These are phyloP conservation scores for Turnix velox DNA, from an alignment of 2,113 vertebrate genomes.

Conservation along the genomic window DNA sequence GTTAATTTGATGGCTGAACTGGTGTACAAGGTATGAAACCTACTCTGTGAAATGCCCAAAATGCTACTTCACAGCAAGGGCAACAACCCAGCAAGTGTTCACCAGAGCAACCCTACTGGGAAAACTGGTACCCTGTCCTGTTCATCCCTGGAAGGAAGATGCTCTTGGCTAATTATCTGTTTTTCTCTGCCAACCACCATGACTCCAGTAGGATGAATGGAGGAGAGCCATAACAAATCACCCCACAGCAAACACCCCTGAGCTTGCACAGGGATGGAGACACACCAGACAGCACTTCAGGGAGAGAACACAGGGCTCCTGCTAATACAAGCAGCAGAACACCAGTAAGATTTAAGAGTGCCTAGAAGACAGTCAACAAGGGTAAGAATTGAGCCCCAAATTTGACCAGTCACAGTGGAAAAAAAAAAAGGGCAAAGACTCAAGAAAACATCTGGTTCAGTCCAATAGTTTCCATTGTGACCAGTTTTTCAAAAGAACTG, in stretches of 20 bases:
- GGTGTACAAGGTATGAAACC: not conserved
- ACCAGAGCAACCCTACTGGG: not conserved
- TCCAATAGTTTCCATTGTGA: not conserved
- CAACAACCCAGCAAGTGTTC: not conserved
- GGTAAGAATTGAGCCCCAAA: not conserved
- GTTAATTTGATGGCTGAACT: constrained; percentile 41
- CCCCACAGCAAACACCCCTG: not conserved
- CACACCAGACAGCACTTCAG: no score
- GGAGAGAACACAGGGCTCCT: not conserved
- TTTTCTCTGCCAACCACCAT: not conserved
- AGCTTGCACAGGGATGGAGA: not conserved
- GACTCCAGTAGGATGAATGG: not conserved
- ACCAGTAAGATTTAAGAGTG: not conserved
- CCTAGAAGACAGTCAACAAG: not conserved
- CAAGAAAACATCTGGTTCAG: not conserved
- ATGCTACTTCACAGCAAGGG: not conserved
- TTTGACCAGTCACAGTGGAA: not conserved
- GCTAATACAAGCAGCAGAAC: not conserved
- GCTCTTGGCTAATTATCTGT: not conserved
- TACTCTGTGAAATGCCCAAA: not conserved
- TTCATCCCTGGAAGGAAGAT: not conserved
- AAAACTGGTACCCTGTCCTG: not conserved
- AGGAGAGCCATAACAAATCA: not conserved
- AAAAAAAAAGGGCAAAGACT: not conserved
- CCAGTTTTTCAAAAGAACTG: not conserved